These are phyloP conservation scores for Corythoichthys intestinalis DNA, from an alignment of 2,113 vertebrate genomes.

Conservation along the genomic window DNA sequence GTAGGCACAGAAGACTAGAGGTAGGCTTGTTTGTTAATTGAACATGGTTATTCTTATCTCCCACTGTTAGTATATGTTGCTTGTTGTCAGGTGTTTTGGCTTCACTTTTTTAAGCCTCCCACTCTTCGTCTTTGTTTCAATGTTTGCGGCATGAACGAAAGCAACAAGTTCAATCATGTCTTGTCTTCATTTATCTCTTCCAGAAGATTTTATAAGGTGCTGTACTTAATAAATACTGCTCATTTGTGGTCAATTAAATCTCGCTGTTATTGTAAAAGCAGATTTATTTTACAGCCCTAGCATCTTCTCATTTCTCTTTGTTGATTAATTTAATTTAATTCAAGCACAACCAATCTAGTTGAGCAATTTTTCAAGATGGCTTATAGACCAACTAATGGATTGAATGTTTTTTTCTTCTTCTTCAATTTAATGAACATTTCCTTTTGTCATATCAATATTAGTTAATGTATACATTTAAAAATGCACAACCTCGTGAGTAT, in stretches of 20 bases:
- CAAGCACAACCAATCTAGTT: background rate
- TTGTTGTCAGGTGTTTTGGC: background rate
- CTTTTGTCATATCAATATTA: background rate
- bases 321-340: background rate
- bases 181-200: background rate
- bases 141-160: background rate
- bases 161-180: slow-evolving; percentile 40
- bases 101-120: background rate
- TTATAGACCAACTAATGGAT: background rate
- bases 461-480: background rate
- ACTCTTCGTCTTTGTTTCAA: background rate
- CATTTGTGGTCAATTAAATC: background rate
- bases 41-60: background rate
- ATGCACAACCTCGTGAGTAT: slow-evolving; percentile 1
- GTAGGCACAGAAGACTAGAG: slow-evolving; percentile 35
- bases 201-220: background rate
- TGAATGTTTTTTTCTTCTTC: background rate
- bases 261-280: background rate
- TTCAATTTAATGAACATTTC: background rate
- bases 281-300: background rate
- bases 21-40: slow-evolving; percentile 34
- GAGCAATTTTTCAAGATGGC: background rate
- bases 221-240: background rate
- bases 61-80: background rate
- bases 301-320: background rate